phyloP scores from a whole-genome alignment of 2,888 invertebrate genomes.

The Drosophila picticornis region DNA sequence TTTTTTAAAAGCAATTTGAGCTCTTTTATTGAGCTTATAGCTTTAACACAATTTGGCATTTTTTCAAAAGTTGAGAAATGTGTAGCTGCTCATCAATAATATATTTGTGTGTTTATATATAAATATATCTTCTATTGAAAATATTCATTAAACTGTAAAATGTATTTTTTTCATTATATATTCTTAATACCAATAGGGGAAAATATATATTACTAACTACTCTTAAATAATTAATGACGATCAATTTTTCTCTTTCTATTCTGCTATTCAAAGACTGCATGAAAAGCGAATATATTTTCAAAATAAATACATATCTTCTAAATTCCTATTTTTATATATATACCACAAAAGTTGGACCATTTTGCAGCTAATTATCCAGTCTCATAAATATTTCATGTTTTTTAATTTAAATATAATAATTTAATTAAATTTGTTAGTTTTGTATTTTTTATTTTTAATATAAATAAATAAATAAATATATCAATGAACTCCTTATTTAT shows the following conservation, averaged over 20 bases:
- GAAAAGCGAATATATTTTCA: neutral
- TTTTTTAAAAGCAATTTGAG: neutral
- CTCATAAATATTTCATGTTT: neutral
- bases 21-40: neutral
- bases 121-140: neutral
- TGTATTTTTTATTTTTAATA: neutral
- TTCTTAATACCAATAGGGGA: neutral
- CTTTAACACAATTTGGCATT: too few species aligned
- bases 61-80: neutral
- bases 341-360: too few species aligned
- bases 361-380: neutral
- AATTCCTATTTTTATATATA: neutral
- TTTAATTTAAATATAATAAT: neutral
- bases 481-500: neutral
- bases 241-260: rapidly evolving
- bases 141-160: neutral
- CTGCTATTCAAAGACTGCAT: neutral
- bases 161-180: neutral
- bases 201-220: neutral
- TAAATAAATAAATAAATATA: neutral
- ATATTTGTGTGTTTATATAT: neutral
- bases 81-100: neutral
- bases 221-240: neutral
- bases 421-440: neutral
- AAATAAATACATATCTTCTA: neutral